These are phyloP conservation scores for Cephus pulcher DNA, from an alignment of 2,888 invertebrate species.

Conservation along the genomic window DNA sequence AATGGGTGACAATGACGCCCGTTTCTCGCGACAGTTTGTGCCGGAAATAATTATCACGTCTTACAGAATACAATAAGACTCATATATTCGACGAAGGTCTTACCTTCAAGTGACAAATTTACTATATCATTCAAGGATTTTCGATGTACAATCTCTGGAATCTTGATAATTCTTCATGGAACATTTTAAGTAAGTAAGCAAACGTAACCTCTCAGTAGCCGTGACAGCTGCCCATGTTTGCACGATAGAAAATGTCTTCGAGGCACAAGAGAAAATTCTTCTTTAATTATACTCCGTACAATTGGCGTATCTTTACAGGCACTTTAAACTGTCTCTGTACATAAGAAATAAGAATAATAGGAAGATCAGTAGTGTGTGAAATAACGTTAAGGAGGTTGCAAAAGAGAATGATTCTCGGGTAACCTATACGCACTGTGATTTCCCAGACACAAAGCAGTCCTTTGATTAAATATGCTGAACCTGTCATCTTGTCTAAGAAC, in stretches of 20 bases:
- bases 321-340: background rate
- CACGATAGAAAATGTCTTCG: background rate
- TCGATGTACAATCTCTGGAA: background rate
- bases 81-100: background rate
- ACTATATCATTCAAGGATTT: background rate
- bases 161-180: background rate
- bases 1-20: background rate
- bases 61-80: background rate
- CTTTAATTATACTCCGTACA: background rate
- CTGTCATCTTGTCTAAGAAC: background rate
- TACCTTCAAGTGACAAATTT: background rate
- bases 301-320: background rate
- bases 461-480: background rate
- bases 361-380: background rate
- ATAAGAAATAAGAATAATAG: background rate
- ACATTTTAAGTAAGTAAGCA: background rate
- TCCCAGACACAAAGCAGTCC: background rate
- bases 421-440: background rate
- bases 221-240: background rate
- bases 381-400: background rate
- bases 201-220: background rate
- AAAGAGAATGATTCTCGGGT: background rate
- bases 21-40: background rate
- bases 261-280: background rate
- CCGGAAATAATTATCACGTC: slow-evolving; percentile 1